Evolutionary conservation across 2,888 invertebrate genomes (phyloP).

Genomic region (Catocala fraxini): DNA sequence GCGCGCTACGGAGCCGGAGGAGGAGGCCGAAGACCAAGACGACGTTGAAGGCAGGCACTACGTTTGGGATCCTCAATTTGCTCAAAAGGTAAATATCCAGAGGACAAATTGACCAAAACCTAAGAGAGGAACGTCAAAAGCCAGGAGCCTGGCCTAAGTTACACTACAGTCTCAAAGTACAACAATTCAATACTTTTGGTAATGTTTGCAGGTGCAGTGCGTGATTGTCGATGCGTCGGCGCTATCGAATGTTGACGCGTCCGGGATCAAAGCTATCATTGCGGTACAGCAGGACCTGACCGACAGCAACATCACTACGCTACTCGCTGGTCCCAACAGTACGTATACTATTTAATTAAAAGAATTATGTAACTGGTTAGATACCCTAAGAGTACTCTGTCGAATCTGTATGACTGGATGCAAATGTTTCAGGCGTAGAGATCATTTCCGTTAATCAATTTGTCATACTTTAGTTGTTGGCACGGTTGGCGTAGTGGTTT

Average conservation of each 20-base stretch:
- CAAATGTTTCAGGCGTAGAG: no score
- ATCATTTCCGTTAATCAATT: no score
- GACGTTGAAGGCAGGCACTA: conserved; percentile 66
- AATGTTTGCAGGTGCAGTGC: conserved; percentile 79
- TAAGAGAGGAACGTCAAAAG: no score
- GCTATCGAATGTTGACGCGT: conserved; percentile 90
- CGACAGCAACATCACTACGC: conserved; percentile 84
- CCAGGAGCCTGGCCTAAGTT: no score
- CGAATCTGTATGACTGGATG: no score
- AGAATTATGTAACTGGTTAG: no score
- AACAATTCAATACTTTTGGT: no score
- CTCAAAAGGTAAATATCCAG: conserved; percentile 25
- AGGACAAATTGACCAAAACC: neutral
- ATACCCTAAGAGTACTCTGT: no score
- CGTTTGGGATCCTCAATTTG: conserved; percentile 75
- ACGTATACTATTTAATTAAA: conserved; percentile 22
- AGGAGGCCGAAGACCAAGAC: conserved; percentile 34
- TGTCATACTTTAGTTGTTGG: no score
- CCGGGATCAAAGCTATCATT: conserved; percentile 89
- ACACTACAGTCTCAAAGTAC: no score
- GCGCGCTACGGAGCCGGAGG: conserved; percentile 55
- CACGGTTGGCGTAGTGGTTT: no score
- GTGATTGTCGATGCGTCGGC: conserved; percentile 91
- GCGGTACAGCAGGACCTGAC: conserved; percentile 87
- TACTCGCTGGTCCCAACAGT: conserved; percentile 90